Conservation (phyloP, 2,888 invertebrate genomes). For the Mesopsocus fuscifrons region DNA sequence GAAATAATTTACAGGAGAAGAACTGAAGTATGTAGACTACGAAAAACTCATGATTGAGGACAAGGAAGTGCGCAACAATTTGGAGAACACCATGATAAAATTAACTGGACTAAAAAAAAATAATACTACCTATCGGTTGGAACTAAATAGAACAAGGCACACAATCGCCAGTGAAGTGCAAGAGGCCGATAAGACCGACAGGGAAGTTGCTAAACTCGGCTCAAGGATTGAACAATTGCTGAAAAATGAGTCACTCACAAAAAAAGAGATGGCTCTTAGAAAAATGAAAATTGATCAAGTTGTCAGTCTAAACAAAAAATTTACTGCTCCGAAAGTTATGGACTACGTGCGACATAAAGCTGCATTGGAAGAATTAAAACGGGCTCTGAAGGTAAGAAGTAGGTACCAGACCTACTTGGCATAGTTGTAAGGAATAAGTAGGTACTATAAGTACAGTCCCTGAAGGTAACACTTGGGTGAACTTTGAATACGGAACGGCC, state of each 20-base stretch:
- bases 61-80: neutral
- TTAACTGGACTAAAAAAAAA: neutral
- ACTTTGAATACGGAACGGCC: too few species aligned
- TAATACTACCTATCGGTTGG: neutral
- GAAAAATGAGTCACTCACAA: neutral
- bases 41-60: constrained; percentile 1
- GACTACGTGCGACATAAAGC: constrained; percentile 5
- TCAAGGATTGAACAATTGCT: neutral
- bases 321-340: neutral
- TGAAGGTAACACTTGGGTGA: too few species aligned
- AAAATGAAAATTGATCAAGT: neutral
- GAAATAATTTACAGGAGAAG: constrained; percentile 5
- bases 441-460: too few species aligned
- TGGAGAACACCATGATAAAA: neutral
- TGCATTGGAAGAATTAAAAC: neutral
- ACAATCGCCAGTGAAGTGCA: neutral
- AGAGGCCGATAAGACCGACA: neutral
- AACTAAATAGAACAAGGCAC: neutral
- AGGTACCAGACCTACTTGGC: too few species aligned
- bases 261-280: neutral
- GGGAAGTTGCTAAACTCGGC: neutral
- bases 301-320: neutral
- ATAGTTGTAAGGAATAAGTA: too few species aligned
- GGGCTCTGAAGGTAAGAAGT: constrained; percentile 4
- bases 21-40: neutral